phyloP scores from a whole-genome alignment of 2,888 invertebrate species.

The Thecocarcelia acutangulata region DNA sequence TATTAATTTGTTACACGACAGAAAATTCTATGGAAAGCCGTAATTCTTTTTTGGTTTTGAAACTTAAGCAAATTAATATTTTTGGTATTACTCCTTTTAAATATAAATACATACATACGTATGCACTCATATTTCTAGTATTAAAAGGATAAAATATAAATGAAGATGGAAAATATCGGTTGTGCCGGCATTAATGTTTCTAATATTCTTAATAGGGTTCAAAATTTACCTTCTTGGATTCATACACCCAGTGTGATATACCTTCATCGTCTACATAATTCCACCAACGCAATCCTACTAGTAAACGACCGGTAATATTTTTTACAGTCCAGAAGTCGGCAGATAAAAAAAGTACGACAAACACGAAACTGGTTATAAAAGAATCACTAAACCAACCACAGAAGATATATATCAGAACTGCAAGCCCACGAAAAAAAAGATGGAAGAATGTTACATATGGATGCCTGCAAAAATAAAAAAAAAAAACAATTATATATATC shows the following conservation, averaged over 20 bases:
- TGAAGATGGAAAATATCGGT: no score
- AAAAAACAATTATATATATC: not conserved
- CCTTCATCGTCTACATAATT: conserved; percentile 99
- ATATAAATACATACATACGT: no score
- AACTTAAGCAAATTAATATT: no score
- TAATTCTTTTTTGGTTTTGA: no score
- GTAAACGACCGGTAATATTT: conserved; percentile 90
- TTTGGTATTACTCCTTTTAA: no score
- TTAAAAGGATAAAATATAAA: no score
- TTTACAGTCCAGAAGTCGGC: conserved; percentile 99
- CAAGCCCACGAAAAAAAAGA: conserved; percentile 91
- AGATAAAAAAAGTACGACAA: conserved; percentile 93
- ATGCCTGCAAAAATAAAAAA: conserved; percentile 85
- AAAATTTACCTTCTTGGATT: conserved; percentile 84
- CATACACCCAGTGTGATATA: conserved; percentile 98
- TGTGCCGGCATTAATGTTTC: no score
- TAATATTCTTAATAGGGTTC: no score
- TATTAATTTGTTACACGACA: no score
- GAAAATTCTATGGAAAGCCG: no score
- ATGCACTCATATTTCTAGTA: no score
- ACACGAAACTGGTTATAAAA: conserved; percentile 97
- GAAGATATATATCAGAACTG: conserved; percentile 93
- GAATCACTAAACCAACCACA: conserved; percentile 94
- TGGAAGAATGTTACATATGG: conserved; percentile 96
- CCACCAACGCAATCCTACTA: conserved; percentile 99